Base-by-base conservation (phyloP, 2,888 invertebrate genomes). In the Asteroscopus sphinx region DNA sequence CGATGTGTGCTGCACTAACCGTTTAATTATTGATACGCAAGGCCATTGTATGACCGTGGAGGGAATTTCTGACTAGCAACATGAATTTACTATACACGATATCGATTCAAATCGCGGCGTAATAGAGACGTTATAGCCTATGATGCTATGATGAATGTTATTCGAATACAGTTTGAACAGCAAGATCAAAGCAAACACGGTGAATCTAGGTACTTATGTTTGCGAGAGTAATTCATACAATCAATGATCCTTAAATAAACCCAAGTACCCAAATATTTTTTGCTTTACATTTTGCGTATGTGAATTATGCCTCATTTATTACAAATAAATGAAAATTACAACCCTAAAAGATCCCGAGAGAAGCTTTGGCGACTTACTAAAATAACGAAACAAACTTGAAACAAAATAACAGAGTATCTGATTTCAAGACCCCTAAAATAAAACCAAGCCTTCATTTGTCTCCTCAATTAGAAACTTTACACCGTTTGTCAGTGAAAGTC, bases 1-100 rank as follows among this genome's bases (percentile, higher is more conserved):
- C 73, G 63, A 77, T 73, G 58, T 60, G 48, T 62, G 51, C 65
- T 71, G 79, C 72, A 72, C 59, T 59, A 71, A 56, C 48, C 40
- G 47, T 62, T 76, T 56, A 67, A 73, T 79, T 75, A 79, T 70
- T 72, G 52, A 78, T 74, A 66, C 37, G 49, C 68, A 71, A 79
- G 79, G 78, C 69, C 68, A 52, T 52, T 26, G 13, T 49, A 36
- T 53, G 63, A 62, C 76, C 74, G 55, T 73, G 71, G 59, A 56
- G 54, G 49, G 62, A 68, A 65, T 71, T 65, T 60, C 54, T 59
- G 53, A 54, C 62, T 49, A 44, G 42, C 55, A 51, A 55, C 47
- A 55, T 53, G 39, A 64, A 51, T 65, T 56, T 42, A 55, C 45
- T 46, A 36, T 36, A 40, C 58, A 41, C 53, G 35, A 47, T 61